Conservation (phyloP, 64 coral and sea anemone species). For the Catalaphyllia jardinei region DNA sequence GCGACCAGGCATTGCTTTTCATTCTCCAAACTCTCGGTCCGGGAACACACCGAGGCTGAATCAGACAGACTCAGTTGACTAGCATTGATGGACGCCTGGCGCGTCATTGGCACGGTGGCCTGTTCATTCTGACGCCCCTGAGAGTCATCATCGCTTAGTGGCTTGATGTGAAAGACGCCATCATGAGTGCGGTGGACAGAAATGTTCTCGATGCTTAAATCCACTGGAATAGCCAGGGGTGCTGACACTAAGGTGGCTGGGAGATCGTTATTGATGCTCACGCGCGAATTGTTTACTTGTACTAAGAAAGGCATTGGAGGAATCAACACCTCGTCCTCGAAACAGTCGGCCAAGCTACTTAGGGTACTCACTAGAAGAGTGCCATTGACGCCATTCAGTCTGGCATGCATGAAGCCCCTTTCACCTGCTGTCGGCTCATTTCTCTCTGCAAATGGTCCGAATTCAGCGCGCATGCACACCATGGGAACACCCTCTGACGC, state of each 20-base stretch:
- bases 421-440: slow-evolving; percentile 70
- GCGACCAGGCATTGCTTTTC: slow-evolving; percentile 76
- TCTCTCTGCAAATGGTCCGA: slow-evolving; percentile 70
- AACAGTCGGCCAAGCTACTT: slow-evolving; percentile 77
- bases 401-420: slow-evolving; percentile 80
- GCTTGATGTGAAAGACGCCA: slow-evolving; percentile 60
- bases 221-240: slow-evolving; percentile 72
- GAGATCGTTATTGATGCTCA: slow-evolving; percentile 70
- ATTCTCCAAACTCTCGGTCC: slow-evolving; percentile 34
- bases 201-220: slow-evolving; percentile 76
- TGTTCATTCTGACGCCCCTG: slow-evolving; percentile 1
- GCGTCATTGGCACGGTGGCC: slow-evolving; percentile 10
- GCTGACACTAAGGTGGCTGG: slow-evolving; percentile 71
- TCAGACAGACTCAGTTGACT: slow-evolving; percentile 72
- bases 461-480: slow-evolving; percentile 56
- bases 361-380: slow-evolving; percentile 79
- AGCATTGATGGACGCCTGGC: slow-evolving; percentile 44
- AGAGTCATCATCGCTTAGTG: not conserved
- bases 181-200: slow-evolving; percentile 63
- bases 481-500: slow-evolving; percentile 32
- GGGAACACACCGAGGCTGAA: slow-evolving; percentile 50
- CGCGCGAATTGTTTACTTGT: slow-evolving; percentile 57
- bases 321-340: slow-evolving; percentile 79
- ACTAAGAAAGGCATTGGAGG: slow-evolving; percentile 81
- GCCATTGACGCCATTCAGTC: slow-evolving; percentile 48